These are phyloP conservation scores for Hoplias malabaricus DNA, from an alignment of 2,113 vertebrate species.

Conservation along the genomic window DNA sequence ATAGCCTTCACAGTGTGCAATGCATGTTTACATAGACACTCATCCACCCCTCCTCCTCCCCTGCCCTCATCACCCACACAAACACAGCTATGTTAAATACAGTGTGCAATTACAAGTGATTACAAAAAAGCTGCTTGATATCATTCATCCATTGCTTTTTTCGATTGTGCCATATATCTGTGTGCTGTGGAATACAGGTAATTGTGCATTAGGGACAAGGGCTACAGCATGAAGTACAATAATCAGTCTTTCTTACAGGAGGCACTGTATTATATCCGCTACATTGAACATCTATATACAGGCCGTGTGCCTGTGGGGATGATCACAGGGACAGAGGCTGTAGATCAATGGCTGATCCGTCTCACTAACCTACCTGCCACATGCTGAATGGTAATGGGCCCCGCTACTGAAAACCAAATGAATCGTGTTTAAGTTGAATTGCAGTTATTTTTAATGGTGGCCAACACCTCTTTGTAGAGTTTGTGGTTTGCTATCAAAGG, in stretches of 20 bases:
- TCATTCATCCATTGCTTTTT: neutral
- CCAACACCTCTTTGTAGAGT: slow-evolving; percentile 22
- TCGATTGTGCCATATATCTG: neutral
- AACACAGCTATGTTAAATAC: neutral
- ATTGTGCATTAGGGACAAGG: neutral
- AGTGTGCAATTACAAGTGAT: neutral
- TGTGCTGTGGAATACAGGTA: neutral
- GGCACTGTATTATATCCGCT: neutral
- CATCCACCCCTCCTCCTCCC: too few relatives aligned
- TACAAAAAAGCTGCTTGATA: neutral
- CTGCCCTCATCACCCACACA: too few relatives aligned
- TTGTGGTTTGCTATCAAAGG: neutral
- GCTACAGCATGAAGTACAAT: neutral
- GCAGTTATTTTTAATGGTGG: slow-evolving; percentile 6
- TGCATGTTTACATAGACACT: neutral
- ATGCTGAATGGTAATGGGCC: slow-evolving; percentile 1
- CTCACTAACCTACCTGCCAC: slow-evolving; percentile 9
- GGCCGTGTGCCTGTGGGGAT: slow-evolving; percentile 20
- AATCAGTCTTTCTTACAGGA: slow-evolving; percentile 6
- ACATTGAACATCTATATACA: slow-evolving; percentile 45
- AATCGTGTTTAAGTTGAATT: slow-evolving; percentile 1
- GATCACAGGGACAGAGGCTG: neutral
- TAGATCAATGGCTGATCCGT: slow-evolving; percentile 23
- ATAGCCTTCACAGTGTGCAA: neutral
- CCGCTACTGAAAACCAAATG: slow-evolving; percentile 12